Evolutionary conservation across 1,140 invertebrate genomes (phyloP).

Genomic region (Diachasma alloeum): DNA sequence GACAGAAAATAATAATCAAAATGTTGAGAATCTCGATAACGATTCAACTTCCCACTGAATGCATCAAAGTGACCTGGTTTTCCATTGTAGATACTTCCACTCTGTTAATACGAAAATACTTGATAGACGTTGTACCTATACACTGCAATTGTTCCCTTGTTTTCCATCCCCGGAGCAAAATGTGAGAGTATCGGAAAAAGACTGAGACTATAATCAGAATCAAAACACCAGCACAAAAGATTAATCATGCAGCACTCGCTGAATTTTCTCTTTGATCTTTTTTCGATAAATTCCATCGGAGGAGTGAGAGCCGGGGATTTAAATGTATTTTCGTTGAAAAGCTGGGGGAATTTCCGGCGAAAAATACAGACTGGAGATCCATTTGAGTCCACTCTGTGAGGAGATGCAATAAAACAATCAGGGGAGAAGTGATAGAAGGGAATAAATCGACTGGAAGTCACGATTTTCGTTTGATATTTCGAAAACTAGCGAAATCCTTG

Average conservation of each 20-base stretch:
- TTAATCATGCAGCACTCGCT: slow-evolving; percentile 41
- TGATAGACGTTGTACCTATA: slow-evolving; percentile 29
- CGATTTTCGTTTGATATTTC: too few relatives aligned
- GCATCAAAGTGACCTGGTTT: slow-evolving; percentile 43
- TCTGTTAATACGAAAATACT: slow-evolving; percentile 23
- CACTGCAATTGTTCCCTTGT: slow-evolving; percentile 30
- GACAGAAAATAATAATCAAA: background rate
- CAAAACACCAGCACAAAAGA: slow-evolving; percentile 4
- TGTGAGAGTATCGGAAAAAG: background rate
- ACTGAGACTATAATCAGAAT: background rate
- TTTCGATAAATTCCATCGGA: too few relatives aligned
- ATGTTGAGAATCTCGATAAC: background rate
- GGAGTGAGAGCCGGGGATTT: too few relatives aligned
- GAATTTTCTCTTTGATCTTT: slow-evolving; percentile 33
- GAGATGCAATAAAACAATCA: too few relatives aligned
- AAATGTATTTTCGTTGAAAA: too few relatives aligned
- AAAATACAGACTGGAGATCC: too few relatives aligned
- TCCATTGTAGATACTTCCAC: slow-evolving; percentile 40
- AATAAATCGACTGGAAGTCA: too few relatives aligned
- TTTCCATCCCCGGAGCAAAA: background rate
- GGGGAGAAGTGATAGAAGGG: too few relatives aligned
- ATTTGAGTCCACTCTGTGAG: too few relatives aligned
- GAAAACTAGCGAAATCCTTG: too few relatives aligned
- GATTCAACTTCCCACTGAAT: background rate
- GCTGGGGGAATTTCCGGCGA: too few relatives aligned